Percentiles rank a stretch among this genome's conserved stretches.
These are phyloP conservation scores for Dasypogon diadema DNA, from an alignment of 2,888 invertebrate genomes.

Conservation along the genomic window DNA sequence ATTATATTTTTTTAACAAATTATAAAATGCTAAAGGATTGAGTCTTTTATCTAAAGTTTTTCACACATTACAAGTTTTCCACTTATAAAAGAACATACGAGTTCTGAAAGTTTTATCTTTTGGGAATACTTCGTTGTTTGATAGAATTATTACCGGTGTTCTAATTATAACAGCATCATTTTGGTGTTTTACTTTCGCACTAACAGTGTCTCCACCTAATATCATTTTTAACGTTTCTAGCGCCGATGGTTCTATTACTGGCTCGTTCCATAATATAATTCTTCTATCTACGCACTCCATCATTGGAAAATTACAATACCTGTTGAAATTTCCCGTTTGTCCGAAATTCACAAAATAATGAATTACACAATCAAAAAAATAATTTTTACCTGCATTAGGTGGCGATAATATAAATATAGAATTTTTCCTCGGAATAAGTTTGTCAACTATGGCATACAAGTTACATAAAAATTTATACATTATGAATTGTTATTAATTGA, in stretches of 20 bases:
- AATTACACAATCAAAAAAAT: constrained; percentile 44
- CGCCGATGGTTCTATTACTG: background rate
- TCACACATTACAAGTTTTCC: background rate
- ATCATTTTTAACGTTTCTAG: background rate
- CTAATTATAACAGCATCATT: constrained; percentile 49
- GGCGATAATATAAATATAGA: too few relatives aligned
- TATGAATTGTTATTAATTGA: too few relatives aligned
- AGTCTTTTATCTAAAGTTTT: background rate
- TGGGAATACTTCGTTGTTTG: constrained; percentile 52
- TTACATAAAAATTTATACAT: too few relatives aligned
- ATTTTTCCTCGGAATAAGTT: background rate
- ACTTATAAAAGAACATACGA: background rate
- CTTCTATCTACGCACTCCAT: constrained; percentile 50
- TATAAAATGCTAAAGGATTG: background rate
- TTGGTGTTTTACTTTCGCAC: constrained; percentile 52
- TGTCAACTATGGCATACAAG: too few relatives aligned
- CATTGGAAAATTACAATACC: constrained; percentile 49
- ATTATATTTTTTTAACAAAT: background rate
- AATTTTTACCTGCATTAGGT: too few relatives aligned
- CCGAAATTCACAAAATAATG: constrained; percentile 35
- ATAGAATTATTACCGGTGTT: constrained; percentile 51
- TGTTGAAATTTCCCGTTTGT: constrained; percentile 46
- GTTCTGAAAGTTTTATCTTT: constrained; percentile 46
- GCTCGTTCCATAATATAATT: constrained; percentile 31
- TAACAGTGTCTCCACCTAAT: constrained; percentile 41